phyloP scores from a whole-genome alignment of 2,797 vertebrate genomes.

The Gallirallus australis region DNA sequence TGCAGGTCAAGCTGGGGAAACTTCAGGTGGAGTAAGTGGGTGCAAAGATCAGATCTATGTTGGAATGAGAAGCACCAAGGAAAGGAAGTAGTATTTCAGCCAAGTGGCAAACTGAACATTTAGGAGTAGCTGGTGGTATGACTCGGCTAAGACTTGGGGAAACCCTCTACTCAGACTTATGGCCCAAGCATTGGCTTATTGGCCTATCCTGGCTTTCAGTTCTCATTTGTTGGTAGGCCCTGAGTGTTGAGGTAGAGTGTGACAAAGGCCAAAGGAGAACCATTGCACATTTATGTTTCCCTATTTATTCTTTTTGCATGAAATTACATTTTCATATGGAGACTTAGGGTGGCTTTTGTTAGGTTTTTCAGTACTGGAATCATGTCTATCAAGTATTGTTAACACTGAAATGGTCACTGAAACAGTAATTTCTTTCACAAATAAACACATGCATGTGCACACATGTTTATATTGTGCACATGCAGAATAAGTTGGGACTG shows the following conservation, averaged over 20 bases:
- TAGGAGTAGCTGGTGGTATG: constrained; percentile 26
- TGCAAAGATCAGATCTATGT: neutral
- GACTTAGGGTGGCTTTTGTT: neutral
- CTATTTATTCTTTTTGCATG: neutral
- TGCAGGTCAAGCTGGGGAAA: neutral
- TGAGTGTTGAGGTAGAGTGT: neutral
- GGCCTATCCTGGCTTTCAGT: neutral
- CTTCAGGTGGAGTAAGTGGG: neutral
- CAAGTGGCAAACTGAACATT: constrained; percentile 22
- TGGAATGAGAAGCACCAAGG: neutral
- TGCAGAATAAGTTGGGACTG: too few species aligned
- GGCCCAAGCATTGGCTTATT: neutral
- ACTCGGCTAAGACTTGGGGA: neutral
- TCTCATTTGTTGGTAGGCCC: neutral
- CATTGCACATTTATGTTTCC: accelerated
- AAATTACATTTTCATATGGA: neutral
- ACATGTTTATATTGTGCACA: neutral
- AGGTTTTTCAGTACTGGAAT: neutral
- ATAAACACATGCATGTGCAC: neutral
- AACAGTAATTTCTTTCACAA: neutral
- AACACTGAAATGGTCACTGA: neutral
- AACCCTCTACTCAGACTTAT: neutral
- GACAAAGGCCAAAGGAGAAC: neutral
- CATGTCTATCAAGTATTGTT: neutral
- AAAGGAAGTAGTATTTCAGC: neutral